Base-by-base conservation (phyloP, 1,140 invertebrate species). In the Drosophila ambigua region DNA sequence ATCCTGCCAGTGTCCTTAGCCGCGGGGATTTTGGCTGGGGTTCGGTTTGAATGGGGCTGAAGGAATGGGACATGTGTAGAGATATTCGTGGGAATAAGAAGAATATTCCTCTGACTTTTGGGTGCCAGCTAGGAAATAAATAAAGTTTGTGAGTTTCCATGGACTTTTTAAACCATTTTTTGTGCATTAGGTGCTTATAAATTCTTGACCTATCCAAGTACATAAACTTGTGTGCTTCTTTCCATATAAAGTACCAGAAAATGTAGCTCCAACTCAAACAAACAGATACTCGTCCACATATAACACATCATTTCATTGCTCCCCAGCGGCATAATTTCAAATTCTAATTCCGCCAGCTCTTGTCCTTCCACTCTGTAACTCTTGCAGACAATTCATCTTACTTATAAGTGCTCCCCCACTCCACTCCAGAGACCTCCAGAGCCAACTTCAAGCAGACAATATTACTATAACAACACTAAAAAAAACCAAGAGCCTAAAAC, bases 341-440 rank as follows among this genome's bases (percentile, higher is more conserved):
- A 77, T 84, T 84, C 77, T 85, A 84, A 84, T 84, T 72, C 73
- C 67, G 55, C 48, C 66, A 67, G 41, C 55, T 43, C 43, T 20
- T 20, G 20, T 20, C 43, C 31, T 8, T 9, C 46, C 54, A 51
- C 41, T 72, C 57, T 51, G 53, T 28, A 39, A 16, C 62, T 11
- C 11, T 39, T 46, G 23, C 58, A 61, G 62, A 87, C 82, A 82
- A 85, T 87, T 82, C 83, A 82, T 87, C 82, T 87, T 87, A 82
- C 82, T 87, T 87, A 87, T 82, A 87, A 76, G 73, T 64, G 71
- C 65, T 64, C 77, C 31, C 3, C 31, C 31, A 8, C 4, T 39
- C 35, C 35, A 39, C 35, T 39, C 35, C 26, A 28, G 26, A 28
- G 63, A 57, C 66, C 64, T 44, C 65, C 58, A 64, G 50, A 49